Evolutionary conservation across 2,888 invertebrate genomes (phyloP), one percentile per base, ranked within the genome.

Genomic region (Heteromurus nitidus): DNA sequence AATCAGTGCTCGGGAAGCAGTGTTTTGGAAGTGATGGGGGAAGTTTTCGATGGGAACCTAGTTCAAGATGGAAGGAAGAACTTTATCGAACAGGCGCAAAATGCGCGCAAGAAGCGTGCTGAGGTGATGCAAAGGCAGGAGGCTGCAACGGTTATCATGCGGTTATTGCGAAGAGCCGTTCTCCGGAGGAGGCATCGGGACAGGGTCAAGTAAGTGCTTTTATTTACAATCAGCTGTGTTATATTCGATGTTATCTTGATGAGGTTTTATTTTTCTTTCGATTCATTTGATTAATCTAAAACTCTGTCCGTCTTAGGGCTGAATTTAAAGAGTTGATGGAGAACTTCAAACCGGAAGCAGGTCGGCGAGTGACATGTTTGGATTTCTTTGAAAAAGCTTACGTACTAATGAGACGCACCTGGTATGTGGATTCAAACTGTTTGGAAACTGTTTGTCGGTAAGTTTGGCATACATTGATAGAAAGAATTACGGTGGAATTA

Each of bases 1-100:
- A n/a, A n/a, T n/a, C n/a, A n/a, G n/a, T n/a, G n/a, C n/a, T 36
- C 13, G 36, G 36, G 13, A 5, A 36, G 42, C 3, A 16, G 9
- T 30, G 62, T 62, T 26, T 20, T 9, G 3, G 30, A 65, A 79
- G 67, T 80, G 58, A 85, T 85, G 85, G 84, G 80, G 31, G 85
- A 85, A 47, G 69, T 82, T 24, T 85, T 85, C 74, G 80, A 84
- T 26, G 82, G 65, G 2, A 74, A 79, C 18, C 31, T 55, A 26
- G 58, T 82, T 36, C 80, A 69, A 42, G 84, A 85, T 70, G 84
- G 70, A 87, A 95, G 95, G 89, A 93, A 93, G 87, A 92, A 91
- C 87, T 97, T 97, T 90, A 91, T 97, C 88, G 95, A 96, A 89
- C 95, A 96, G 89, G 95, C 95, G 3, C 97, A 97, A 90, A 95